These are phyloP conservation scores for Arbacia lixula DNA, from an alignment of 53 echinoderm and acorn worm species.

Conservation along the genomic window DNA sequence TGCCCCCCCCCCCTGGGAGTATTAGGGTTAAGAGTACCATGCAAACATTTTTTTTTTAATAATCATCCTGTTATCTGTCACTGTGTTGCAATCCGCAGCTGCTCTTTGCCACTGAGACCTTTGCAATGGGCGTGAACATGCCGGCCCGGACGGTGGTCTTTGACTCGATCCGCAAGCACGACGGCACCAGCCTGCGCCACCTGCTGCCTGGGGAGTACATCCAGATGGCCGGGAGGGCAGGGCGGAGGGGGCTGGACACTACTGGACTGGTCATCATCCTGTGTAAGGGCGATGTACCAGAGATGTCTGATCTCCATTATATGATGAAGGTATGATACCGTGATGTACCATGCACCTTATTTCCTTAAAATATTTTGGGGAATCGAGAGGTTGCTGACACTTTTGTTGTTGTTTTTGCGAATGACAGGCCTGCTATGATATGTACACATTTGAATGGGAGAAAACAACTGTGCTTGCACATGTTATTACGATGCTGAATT, in stretches of 20 bases:
- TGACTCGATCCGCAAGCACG: constrained; percentile 91
- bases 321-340: constrained; percentile 98
- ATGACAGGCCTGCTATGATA: too few species aligned
- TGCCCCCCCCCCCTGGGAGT: too few species aligned
- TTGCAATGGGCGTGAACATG: constrained; percentile 99
- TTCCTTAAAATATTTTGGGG: too few species aligned
- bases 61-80: too few species aligned
- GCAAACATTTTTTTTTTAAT: too few species aligned
- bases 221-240: constrained; percentile 99
- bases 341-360: too few species aligned
- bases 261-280: constrained; percentile 95
- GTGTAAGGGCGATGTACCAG: constrained; percentile 97
- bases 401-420: too few species aligned
- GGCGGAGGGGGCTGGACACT: constrained; percentile 91
- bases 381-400: too few species aligned
- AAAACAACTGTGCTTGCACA: too few species aligned
- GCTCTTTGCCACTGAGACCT: constrained; percentile 98
- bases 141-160: constrained; percentile 97
- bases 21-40: too few species aligned
- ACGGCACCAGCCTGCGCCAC: constrained; percentile 77
- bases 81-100: constrained; percentile 50
- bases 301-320: constrained; percentile 84
- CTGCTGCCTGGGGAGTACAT: constrained; percentile 95
- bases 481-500: too few species aligned
- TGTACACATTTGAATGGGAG: too few species aligned